Evolutionary conservation across 2,797 vertebrate genomes (phyloP).

Genomic region (Catamblyrhynchus diadema): DNA sequence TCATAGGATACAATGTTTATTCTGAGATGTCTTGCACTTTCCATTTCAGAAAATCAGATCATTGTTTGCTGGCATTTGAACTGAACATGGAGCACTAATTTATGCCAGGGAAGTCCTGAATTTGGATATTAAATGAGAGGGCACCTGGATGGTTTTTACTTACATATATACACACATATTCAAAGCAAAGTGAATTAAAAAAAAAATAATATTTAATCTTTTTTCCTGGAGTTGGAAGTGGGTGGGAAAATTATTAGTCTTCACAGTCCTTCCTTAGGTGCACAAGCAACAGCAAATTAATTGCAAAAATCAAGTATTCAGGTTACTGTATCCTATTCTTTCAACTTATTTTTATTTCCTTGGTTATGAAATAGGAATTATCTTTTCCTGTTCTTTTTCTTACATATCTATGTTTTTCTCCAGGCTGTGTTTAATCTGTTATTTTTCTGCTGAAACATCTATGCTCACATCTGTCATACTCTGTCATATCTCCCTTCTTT

Average conservation of each 20-base stretch:
- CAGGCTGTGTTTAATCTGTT: background rate
- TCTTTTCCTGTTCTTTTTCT: background rate
- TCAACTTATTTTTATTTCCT: background rate
- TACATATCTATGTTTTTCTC: background rate
- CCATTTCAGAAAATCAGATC: slow-evolving; percentile 43
- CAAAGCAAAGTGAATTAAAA: background rate
- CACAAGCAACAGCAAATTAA: background rate
- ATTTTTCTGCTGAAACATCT: background rate
- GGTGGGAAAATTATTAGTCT: background rate
- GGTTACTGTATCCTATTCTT: background rate
- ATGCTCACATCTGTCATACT: background rate
- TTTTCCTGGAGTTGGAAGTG: background rate
- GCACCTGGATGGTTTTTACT: background rate
- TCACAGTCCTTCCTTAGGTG: background rate
- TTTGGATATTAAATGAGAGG: background rate
- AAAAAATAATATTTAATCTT: background rate
- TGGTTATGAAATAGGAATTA: background rate
- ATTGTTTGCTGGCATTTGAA: slow-evolving; percentile 20
- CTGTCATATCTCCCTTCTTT: background rate
- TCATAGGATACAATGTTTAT: slow-evolving; percentile 52
- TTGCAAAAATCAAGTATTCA: background rate
- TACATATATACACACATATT: background rate
- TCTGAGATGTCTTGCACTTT: slow-evolving; percentile 44
- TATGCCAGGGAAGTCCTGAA: background rate
- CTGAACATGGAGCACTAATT: background rate